Conservation (phyloP, 2,888 invertebrate genomes). For the Plebejus anna region DNA sequence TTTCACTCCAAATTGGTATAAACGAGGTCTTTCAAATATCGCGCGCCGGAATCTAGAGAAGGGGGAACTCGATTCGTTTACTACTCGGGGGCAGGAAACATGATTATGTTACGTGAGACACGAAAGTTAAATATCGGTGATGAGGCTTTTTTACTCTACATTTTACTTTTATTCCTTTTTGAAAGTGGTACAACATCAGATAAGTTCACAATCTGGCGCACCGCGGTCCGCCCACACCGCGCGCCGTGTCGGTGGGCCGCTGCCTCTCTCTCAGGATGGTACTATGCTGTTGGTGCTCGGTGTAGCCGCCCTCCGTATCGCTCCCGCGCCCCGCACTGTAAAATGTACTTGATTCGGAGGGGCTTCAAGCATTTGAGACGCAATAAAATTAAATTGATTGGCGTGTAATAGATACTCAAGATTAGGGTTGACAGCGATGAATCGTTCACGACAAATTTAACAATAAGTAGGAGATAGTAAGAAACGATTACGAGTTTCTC, state of each 20-base stretch:
- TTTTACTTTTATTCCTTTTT: not conserved
- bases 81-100: not conserved
- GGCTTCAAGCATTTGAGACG: not conserved
- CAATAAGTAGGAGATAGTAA: not conserved
- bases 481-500: too few relatives aligned
- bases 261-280: too few relatives aligned
- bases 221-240: too few relatives aligned
- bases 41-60: not conserved
- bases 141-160: not conserved
- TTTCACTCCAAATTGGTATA: conserved; percentile 15
- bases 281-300: not conserved
- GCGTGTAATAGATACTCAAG: not conserved
- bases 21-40: conserved; percentile 12
- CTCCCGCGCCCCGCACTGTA: not conserved
- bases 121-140: too few relatives aligned
- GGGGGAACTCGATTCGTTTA: not conserved
- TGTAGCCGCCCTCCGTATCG: not conserved
- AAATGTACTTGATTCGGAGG: not conserved
- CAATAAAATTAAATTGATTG: conserved; percentile 18
- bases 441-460: not conserved
- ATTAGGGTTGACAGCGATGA: not conserved
- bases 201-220: too few relatives aligned
- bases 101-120: not conserved
- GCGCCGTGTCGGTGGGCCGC: too few relatives aligned
- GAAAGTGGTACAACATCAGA: too few relatives aligned